Conservation (phyloP, 2,888 invertebrate species). For the Macaria notata region DNA sequence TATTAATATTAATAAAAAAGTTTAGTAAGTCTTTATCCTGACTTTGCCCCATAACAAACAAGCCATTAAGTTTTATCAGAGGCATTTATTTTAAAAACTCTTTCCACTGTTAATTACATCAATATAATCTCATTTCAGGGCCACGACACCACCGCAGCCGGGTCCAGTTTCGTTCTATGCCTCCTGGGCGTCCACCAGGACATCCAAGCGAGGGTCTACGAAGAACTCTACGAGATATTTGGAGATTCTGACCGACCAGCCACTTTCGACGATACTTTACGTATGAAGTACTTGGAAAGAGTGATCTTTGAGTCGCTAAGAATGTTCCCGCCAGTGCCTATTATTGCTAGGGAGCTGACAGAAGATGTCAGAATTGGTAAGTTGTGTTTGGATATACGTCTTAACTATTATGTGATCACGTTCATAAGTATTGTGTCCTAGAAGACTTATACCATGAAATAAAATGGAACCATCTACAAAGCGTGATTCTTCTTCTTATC, state of each 20-base stretch:
- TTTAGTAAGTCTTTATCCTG: too few species aligned
- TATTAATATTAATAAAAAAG: too few species aligned
- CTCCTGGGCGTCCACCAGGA: slow-evolving; percentile 90
- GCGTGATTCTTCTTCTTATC: too few species aligned
- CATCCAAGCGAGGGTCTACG: slow-evolving; percentile 88
- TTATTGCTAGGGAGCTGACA: slow-evolving; percentile 87
- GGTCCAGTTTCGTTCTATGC: slow-evolving; percentile 92
- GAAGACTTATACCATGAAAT: too few species aligned
- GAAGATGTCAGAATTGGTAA: slow-evolving; percentile 86
- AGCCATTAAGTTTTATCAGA: too few species aligned
- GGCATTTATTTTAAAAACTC: too few species aligned
- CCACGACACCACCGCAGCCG: slow-evolving; percentile 84
- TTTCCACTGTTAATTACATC: too few species aligned
- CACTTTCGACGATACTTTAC: slow-evolving; percentile 88
- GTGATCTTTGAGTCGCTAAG: slow-evolving; percentile 89
- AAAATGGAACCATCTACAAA: too few species aligned
- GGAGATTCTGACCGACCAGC: slow-evolving; percentile 88
- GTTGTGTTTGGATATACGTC: background rate
- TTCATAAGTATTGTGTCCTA: too few species aligned
- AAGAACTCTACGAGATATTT: slow-evolving; percentile 88
- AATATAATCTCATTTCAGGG: slow-evolving; percentile 45
- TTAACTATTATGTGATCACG: too few species aligned
- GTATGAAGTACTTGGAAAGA: slow-evolving; percentile 91
- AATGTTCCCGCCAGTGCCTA: slow-evolving; percentile 90
- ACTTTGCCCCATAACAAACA: too few species aligned